Evolutionary conservation across 2,113 vertebrate genomes (phyloP), one percentile per base, ranked within the genome.

Genomic region (Upupa epops): DNA sequence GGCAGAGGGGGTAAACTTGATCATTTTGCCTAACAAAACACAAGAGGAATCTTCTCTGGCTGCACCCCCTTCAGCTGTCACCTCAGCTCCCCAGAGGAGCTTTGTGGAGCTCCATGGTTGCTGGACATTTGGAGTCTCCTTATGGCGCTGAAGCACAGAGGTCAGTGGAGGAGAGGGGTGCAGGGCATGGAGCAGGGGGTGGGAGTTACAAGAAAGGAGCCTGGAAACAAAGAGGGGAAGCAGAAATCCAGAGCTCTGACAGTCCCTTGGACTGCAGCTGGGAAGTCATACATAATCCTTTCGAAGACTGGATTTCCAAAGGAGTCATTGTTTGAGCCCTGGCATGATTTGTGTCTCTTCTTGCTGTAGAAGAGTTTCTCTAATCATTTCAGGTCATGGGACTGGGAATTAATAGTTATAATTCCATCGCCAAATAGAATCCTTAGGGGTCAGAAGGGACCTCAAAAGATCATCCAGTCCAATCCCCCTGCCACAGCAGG

Each of bases 271-370:
- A 81, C 90, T 69, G 81, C 32, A 70, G 34, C 61, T 89, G 95
- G 95, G 95, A 95, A 96, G 92, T 93, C 89, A 32, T 94, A 52
- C 86, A 94, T 84, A 96, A 94, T 49, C 86, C 65, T 56, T 28
- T n/a, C 1, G 42, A 88, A 81, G 60, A 64, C 4, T 4, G 12
- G 56, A 29, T 61, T 88, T 81, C 86, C 65, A 83, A 26, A 86
- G 84, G n/a, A 90, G 91, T 49, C 95, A 75, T 93, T 95, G 94
- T 95, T 17, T 20, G 58, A 84, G 60, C n/a, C 31, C 86, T 93
- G 92, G 88, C 86, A 51, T 54, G 61, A 14, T 40, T 26, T 24
- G 73, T 83, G 83, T 55, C 78, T 75, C n/a, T 7, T 11, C 64
- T 92, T 31, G 15, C 69, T 5, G 0, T 46, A 48, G 68, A 75